Evolutionary conservation across 2,797 vertebrate genomes (phyloP).

Genomic region (Anabas testudineus): DNA sequence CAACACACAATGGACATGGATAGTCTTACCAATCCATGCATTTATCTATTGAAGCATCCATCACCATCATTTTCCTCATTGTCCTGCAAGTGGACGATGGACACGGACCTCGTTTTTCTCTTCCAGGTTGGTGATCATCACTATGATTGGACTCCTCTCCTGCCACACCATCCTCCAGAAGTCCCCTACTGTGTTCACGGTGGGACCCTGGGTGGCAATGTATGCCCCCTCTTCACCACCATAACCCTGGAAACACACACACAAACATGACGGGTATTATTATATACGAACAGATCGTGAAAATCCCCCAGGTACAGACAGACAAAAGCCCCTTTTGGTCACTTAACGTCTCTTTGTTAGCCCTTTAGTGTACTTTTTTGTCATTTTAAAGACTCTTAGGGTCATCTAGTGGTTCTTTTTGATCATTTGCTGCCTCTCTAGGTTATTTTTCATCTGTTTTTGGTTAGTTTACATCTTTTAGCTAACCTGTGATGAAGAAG

Average conservation of each 20-base stretch:
- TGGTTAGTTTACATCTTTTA: no score
- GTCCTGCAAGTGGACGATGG: background rate
- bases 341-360: no score
- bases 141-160: conserved; percentile 93
- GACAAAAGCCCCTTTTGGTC: no score
- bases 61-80: background rate
- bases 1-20: conserved; percentile 24
- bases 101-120: conserved; percentile 96
- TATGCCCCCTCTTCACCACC: conserved; percentile 92
- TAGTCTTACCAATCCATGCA: conserved; percentile 4
- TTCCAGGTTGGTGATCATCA: conserved; percentile 99
- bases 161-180: conserved; percentile 99
- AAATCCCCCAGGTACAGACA: no score
- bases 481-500: no score
- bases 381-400: no score
- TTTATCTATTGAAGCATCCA: background rate
- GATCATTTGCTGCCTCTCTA: no score
- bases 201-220: conserved; percentile 98
- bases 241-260: conserved; percentile 87
- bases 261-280: background rate
- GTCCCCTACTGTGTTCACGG: conserved; percentile 96
- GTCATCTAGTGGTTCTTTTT: no score
- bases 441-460: no score
- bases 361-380: no score
- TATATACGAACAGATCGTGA: no score